These are phyloP conservation scores for Botia kubotai DNA, from an alignment of 2,797 vertebrate species.

Conservation along the genomic window DNA sequence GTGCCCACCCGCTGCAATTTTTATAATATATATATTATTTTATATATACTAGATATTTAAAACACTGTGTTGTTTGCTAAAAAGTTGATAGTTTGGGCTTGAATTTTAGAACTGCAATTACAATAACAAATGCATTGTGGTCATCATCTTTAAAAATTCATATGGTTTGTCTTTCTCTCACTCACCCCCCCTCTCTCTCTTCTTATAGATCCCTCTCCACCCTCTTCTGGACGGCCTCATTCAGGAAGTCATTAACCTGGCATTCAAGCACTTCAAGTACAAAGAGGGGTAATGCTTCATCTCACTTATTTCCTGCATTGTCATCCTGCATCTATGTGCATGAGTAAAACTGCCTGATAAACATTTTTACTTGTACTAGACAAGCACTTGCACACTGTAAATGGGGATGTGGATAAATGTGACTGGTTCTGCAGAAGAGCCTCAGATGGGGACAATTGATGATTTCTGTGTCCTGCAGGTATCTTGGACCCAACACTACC, in stretches of 20 bases:
- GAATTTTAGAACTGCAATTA: background rate
- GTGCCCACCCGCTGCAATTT: no score
- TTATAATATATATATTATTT: no score
- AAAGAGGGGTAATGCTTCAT: constrained; percentile 90
- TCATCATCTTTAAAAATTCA: no score
- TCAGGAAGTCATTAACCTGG: constrained; percentile 95
- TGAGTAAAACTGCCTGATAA: background rate
- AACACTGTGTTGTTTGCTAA: no score
- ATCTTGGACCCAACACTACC: constrained; percentile 96
- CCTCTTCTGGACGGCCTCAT: constrained; percentile 96
- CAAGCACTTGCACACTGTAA: background rate
- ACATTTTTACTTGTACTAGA: background rate
- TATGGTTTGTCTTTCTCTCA: background rate
- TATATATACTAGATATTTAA: no score
- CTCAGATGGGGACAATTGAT: background rate
- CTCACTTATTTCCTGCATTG: constrained; percentile 30
- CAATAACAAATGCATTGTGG: background rate
- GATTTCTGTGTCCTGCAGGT: constrained; percentile 74
- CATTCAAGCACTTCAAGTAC: constrained; percentile 99
- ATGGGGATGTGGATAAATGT: background rate
- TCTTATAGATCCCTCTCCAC: constrained; percentile 93
- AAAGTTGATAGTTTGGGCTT: background rate
- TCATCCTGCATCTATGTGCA: background rate
- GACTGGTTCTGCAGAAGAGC: background rate
- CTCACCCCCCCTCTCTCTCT: constrained; percentile 4